Evolutionary conservation across 2,113 vertebrate species (phyloP), one percentile per base, ranked within the genome.

Genomic region (Gobius niger): DNA sequence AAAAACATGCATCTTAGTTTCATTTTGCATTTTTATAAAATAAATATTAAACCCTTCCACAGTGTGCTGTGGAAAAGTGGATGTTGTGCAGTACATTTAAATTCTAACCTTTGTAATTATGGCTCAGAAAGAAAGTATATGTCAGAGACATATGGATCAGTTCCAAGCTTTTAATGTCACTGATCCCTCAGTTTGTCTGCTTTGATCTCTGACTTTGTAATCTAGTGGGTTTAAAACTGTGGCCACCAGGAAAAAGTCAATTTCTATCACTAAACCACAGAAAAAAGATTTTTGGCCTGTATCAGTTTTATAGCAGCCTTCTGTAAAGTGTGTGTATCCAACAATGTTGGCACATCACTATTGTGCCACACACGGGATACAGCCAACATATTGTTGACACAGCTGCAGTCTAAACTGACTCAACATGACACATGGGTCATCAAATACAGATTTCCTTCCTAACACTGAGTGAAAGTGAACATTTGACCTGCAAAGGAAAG

Each of bases 381-480:
- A 49, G 63, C 60, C 67, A 34, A 1, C 8, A 50, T 14, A 60
- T 0, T 90, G 83, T 89, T 91, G 86, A 89, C 89, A 84, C 89
- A 89, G 88, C 88, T 91, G 88, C 84, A 70, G 42, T 11, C 51
- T 69, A 85, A 82, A 76, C 72, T 67, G 47, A 59, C 46, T 66
- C 78, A 86, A 79, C 76, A 86, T 86, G 76, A 68, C 67, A 72
- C 73, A 70, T 54, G 6, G 47, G 8, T 40, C 64, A 72, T 65
- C 72, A 15, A 65, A 63, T 77, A 78, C 76, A 82, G 75, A 75
- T 19, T 46, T 42, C 63, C 72, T 70, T 51, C 42, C 53, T 59
- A 47, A 63, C 52, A 65, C 1, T 42, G 47, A 68, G 78, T 60
- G 70, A 78, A 85, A 59, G 1, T 52, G 56, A 47, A n/a, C 73